phyloP scores from a whole-genome alignment of 2,888 invertebrate species.

The Lasioglossum oenotherae region DNA sequence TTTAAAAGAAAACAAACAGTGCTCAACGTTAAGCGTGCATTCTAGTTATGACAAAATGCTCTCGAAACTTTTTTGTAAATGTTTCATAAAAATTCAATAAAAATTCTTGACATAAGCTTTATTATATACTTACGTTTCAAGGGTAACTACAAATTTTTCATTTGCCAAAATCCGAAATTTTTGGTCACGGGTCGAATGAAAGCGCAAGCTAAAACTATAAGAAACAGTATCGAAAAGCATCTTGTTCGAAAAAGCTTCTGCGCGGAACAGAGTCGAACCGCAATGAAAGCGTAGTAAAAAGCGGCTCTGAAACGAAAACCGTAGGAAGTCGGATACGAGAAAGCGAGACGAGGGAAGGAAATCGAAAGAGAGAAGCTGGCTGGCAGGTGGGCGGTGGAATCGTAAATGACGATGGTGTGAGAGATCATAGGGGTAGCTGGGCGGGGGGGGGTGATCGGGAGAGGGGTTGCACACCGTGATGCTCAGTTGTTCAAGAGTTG shows the following conservation, averaged over 20 bases:
- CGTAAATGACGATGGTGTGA: slow-evolving; percentile 52
- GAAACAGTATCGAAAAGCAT: background rate
- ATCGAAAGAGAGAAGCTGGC: background rate
- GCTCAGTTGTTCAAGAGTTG: slow-evolving; percentile 75
- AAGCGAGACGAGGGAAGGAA: background rate
- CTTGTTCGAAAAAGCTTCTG: background rate
- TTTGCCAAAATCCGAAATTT: slow-evolving; percentile 12
- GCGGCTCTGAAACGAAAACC: slow-evolving; percentile 7
- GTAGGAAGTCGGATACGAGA: background rate
- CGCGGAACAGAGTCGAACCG: slow-evolving; percentile 12
- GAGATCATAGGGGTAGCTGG: slow-evolving; percentile 23
- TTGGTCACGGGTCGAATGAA: background rate
- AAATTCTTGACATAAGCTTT: no score
- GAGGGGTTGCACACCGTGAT: slow-evolving; percentile 57
- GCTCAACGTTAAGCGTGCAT: no score
- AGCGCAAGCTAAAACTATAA: background rate
- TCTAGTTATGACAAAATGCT: no score
- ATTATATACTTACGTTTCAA: no score
- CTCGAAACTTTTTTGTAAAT: no score
- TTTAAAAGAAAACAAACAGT: no score
- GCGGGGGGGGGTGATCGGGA: background rate
- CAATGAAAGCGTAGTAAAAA: background rate
- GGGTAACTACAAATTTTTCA: no score
- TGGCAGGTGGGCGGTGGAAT: slow-evolving; percentile 24
- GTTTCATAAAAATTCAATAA: no score